These are phyloP conservation scores for Bos indicus DNA, from an alignment of 2,113 vertebrate genomes.

Conservation along the genomic window DNA sequence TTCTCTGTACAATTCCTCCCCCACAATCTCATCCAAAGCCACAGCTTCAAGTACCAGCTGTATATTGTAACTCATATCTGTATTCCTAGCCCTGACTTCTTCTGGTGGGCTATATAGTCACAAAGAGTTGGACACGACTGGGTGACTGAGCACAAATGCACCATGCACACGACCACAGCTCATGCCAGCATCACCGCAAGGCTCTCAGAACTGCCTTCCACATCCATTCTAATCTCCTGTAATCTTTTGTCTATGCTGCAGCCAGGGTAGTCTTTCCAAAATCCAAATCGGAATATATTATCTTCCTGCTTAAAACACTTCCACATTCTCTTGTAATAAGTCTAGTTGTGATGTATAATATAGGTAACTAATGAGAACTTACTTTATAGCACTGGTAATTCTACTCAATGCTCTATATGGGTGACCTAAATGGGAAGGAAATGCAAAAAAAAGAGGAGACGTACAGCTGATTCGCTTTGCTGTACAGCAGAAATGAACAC, in stretches of 20 bases:
- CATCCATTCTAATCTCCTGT: too few species aligned
- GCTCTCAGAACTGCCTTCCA: neutral
- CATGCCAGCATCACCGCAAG: neutral
- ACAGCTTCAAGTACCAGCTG: neutral
- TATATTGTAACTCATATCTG: neutral
- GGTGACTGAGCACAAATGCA: neutral
- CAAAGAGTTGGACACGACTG: neutral
- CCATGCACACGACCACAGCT: fast-evolving
- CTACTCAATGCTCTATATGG: neutral
- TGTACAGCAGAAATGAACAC: neutral
- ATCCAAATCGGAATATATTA: neutral
- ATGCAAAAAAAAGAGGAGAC: neutral
- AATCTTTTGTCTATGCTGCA: neutral
- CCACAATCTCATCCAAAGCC: neutral
- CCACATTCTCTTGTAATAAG: neutral
- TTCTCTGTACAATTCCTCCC: neutral
- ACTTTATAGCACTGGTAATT: neutral
- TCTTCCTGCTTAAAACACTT: neutral
- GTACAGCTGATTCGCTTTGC: neutral
- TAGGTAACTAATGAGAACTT: neutral
- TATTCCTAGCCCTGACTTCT: neutral
- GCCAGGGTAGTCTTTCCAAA: neutral
- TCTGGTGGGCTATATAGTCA: neutral
- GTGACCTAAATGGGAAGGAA: neutral
- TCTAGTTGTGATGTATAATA: neutral